phyloP scores from a whole-genome alignment of 2,113 vertebrate genomes.

The Thunnus thynnus region DNA sequence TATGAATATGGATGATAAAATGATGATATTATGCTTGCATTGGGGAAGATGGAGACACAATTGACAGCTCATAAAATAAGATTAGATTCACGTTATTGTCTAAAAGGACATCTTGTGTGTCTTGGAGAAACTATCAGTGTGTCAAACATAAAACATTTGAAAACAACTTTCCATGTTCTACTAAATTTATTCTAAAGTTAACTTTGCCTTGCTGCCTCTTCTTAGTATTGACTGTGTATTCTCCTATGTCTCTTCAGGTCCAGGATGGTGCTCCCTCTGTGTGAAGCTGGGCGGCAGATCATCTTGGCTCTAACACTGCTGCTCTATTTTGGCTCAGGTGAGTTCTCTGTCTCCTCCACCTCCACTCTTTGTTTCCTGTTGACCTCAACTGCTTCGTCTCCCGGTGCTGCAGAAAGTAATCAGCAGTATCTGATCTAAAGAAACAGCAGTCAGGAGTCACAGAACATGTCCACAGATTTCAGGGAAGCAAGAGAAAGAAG shows the following conservation, averaged over 20 bases:
- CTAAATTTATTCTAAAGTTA: not conserved
- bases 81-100: not conserved
- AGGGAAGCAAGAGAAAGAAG: not conserved
- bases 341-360: conserved; percentile 52
- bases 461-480: not conserved
- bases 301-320: conserved; percentile 62
- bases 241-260: conserved; percentile 56
- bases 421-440: not conserved
- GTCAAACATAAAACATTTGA: no score
- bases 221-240: not conserved
- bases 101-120: not conserved
- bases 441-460: not conserved
- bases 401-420: conserved; percentile 8
- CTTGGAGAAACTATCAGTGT: no score
- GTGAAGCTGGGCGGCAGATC: conserved; percentile 58
- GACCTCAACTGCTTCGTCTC: not conserved
- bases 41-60: no score
- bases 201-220: not conserved
- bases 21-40: no score
- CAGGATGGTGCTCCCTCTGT: conserved; percentile 65
- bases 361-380: conserved; percentile 3
- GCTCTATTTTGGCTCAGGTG: conserved; percentile 68
- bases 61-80: not conserved
- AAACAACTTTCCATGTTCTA: not conserved
- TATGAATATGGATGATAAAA: not conserved